Evolutionary conservation across 92 coral and sea anemone species (phyloP).

Genomic region (Scolanthus callimorphus): DNA sequence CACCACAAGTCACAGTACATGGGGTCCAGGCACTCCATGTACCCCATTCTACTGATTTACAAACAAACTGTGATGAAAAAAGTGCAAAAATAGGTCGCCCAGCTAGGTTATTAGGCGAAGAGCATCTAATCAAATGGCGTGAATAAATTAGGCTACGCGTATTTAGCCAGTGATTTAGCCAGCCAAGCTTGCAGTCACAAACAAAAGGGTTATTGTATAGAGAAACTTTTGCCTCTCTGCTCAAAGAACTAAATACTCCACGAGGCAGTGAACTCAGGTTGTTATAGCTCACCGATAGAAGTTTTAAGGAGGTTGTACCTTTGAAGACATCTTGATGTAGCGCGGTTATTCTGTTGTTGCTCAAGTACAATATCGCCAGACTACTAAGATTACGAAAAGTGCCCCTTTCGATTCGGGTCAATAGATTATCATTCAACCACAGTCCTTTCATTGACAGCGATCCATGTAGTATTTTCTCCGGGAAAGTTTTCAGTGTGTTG

Average conservation of each 20-base stretch:
- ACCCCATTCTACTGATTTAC: conserved; percentile 67
- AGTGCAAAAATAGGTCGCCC: conserved; percentile 51
- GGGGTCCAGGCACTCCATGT: conserved; percentile 75
- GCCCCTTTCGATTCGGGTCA: conserved; percentile 51
- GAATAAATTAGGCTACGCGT: conserved; percentile 39
- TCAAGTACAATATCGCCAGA: conserved; percentile 52
- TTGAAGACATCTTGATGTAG: conserved; percentile 35
- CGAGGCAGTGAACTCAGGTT: conserved; percentile 58
- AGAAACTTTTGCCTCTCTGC: conserved; percentile 41
- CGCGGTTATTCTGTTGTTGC: conserved; percentile 58
- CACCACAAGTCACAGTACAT: conserved; percentile 67
- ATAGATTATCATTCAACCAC: conserved; percentile 56
- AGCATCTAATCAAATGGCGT: conserved; percentile 49
- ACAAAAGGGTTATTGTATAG: conserved; percentile 88
- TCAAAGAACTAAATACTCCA: conserved; percentile 55
- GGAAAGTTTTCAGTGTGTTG: conserved; percentile 59
- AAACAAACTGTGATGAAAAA: conserved; percentile 55
- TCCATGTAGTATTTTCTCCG: conserved; percentile 62
- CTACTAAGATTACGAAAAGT: conserved; percentile 46
- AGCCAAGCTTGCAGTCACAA: conserved; percentile 84
- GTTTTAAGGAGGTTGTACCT: conserved; percentile 23
- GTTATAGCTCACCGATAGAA: conserved; percentile 44
- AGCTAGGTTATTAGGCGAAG: conserved; percentile 52
- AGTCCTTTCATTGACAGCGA: conserved; percentile 53
- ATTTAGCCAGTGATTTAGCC: conserved; percentile 83